Evolutionary conservation across 2,113 vertebrate species (phyloP).

Genomic region (Gopherus evgoodei): DNA sequence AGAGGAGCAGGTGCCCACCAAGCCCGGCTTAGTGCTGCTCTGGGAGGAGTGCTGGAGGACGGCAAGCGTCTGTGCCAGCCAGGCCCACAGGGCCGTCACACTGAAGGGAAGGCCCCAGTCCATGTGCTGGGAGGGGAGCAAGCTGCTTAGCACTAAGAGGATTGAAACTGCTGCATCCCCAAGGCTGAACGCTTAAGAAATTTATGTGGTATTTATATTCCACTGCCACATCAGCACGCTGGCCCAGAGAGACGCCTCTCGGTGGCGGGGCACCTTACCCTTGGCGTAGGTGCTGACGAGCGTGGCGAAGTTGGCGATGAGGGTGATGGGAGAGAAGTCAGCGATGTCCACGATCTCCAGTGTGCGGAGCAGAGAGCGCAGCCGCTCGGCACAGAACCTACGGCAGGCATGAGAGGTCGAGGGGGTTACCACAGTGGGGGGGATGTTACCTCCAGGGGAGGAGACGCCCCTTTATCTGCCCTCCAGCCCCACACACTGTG

Average conservation of each 20-base stretch:
- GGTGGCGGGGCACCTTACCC: slow-evolving; percentile 71
- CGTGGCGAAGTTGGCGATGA: slow-evolving; percentile 92
- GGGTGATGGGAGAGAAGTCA: slow-evolving; percentile 90
- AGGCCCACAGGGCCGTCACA: too few relatives aligned
- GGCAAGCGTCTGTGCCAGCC: too few relatives aligned
- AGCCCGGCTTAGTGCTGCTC: not conserved
- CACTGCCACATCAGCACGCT: not conserved
- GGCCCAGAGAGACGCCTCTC: not conserved
- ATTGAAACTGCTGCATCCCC: not conserved
- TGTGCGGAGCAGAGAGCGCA: slow-evolving; percentile 88
- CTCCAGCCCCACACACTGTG: too few relatives aligned
- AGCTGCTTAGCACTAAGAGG: not conserved
- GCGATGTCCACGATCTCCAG: slow-evolving; percentile 91
- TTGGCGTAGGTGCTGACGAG: slow-evolving; percentile 94
- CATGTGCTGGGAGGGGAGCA: not conserved
- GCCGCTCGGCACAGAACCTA: slow-evolving; percentile 92
- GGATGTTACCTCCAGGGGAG: not conserved
- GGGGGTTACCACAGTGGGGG: not conserved
- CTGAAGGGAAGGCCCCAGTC: too few relatives aligned
- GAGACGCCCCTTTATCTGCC: not conserved
- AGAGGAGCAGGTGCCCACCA: not conserved
- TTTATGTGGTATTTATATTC: not conserved
- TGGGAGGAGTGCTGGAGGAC: too few relatives aligned
- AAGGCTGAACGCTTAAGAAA: not conserved
- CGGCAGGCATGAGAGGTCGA: accelerated